Evolutionary conservation across 2,888 invertebrate genomes (phyloP).

Genomic region (Amiota communis): DNA sequence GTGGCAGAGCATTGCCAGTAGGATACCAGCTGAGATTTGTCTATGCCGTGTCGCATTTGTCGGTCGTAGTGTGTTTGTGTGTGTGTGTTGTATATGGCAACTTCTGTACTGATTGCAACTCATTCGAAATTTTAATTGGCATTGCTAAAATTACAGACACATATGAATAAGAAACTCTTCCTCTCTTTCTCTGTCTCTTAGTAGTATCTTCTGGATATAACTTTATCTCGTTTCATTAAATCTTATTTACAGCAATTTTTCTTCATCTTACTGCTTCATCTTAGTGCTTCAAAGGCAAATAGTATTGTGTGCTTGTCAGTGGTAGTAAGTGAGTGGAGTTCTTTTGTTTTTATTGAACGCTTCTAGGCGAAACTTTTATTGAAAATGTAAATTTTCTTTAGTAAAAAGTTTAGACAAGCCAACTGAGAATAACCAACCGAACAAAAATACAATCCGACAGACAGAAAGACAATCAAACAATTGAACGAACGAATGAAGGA

Average conservation of each 20-base stretch:
- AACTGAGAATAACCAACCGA: not conserved
- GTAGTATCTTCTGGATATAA: conserved; percentile 11
- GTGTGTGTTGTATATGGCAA: conserved; percentile 47
- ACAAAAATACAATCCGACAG: not conserved
- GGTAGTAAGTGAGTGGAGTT: not conserved
- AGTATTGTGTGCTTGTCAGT: no score
- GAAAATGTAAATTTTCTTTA: conserved; percentile 38
- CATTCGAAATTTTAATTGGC: conserved; percentile 69
- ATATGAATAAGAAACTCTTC: not conserved
- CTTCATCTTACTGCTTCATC: not conserved
- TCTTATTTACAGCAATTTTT: conserved; percentile 59
- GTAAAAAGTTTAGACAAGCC: conserved; percentile 20
- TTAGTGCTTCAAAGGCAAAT: not conserved
- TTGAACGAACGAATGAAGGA: not conserved
- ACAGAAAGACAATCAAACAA: not conserved
- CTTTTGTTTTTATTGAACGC: not conserved
- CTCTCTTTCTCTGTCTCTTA: conserved; percentile 36
- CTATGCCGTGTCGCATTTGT: conserved; percentile 43
- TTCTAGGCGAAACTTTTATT: conserved; percentile 34
- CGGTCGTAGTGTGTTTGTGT: conserved; percentile 22
- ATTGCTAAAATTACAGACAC: conserved; percentile 63
- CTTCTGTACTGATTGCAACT: conserved; percentile 66
- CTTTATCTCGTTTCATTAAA: conserved; percentile 59
- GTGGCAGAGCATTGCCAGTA: no score
- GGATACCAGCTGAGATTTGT: conserved; percentile 60